Conservation (phyloP, 2,113 vertebrate genomes). For the Cepphus grylle region DNA sequence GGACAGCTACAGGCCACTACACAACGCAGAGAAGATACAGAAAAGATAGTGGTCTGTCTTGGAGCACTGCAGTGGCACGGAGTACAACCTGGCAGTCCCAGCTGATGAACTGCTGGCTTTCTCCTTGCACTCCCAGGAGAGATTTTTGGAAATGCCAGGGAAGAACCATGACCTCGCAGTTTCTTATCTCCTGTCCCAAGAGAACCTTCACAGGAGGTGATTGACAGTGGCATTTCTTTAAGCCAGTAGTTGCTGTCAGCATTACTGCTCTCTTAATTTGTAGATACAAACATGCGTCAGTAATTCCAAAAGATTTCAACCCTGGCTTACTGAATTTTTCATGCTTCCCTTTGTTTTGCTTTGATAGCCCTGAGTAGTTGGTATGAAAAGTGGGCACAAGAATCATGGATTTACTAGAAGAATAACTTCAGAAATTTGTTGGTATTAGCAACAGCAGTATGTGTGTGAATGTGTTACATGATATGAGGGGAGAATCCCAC, state of each 20-base stretch:
- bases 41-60: background rate
- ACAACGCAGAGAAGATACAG: background rate
- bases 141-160: background rate
- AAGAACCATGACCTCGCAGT: background rate
- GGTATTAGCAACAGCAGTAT: constrained; percentile 21
- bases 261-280: background rate
- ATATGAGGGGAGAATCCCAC: constrained; percentile 59
- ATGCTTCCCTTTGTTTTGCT: background rate
- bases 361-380: background rate
- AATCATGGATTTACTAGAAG: constrained; percentile 47
- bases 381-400: constrained; percentile 7
- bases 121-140: background rate
- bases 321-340: background rate
- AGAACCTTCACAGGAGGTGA: background rate
- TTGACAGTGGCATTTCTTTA: background rate
- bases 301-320: background rate
- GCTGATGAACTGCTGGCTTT: background rate
- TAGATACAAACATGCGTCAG: background rate
- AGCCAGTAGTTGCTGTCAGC: background rate
- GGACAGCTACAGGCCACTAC: background rate
- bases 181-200: background rate
- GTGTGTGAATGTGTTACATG: constrained; percentile 12
- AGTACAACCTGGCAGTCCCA: background rate
- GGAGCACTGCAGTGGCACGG: background rate
- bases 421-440: constrained; percentile 36